Evolutionary conservation across 1,140 invertebrate species (phyloP), one percentile per base, ranked within the genome.

Genomic region (Acromyrmex charruanus): DNA sequence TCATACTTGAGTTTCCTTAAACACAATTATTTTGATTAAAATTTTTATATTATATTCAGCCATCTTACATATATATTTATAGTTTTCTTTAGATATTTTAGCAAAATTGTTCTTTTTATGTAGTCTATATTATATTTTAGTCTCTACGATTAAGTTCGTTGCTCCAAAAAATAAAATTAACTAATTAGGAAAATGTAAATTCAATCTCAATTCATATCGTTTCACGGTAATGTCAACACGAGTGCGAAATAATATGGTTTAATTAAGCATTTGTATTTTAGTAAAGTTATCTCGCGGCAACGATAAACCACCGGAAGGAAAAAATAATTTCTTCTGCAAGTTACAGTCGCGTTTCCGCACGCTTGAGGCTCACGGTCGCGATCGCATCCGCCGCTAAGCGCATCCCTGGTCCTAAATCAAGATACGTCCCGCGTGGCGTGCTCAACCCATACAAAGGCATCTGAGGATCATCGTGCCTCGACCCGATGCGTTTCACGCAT

Each of bases 401-500:
- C 66, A 74, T 69, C 80, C 71, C 44, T 31, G 65, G 61, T 77
- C 74, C 59, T 79, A 85, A 79, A 85, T 85, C 82, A 85, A 85
- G 82, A 85, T 85, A 85, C 75, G 82, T 85, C 82, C 49, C 72
- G 72, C 59, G 59, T 65, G 82, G 82, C 82, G 74, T 77, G 82
- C 82, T 49, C 59, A 74, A 61, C 21, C 75, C 59, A 66, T 68
- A 68, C 72, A 59, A 89, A 69, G 77, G 77, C 68, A 87, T 89
- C 79, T 69, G 31, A 58, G 59, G 74, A 80, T 74, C 75, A 65
- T 72, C 68, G 80, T 53, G 86, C 59, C 69, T 71, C 61, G 61
- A 87, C 75, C 86, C 71, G 51, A 59, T 88, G 79, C 89, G 89
- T 90, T 90, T 91, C 89, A 90, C 87, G 89, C 87, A 85, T 91